Conservation (phyloP, 2,888 invertebrate genomes). For the Rutpela maculata region DNA sequence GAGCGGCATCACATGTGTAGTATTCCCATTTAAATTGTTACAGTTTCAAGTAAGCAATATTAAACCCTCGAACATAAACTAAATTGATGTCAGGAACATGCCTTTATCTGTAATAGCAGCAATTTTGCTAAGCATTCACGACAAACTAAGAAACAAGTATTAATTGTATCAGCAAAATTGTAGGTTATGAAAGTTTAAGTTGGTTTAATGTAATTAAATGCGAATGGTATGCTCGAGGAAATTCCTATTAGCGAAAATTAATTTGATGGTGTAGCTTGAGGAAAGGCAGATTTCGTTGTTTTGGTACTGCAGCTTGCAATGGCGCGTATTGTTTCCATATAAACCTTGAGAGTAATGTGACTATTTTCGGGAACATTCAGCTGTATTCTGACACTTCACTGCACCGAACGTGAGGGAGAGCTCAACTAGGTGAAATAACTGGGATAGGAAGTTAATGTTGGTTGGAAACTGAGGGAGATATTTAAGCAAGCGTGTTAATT, state of each 20-base stretch:
- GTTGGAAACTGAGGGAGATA: no score
- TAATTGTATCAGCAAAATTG: conserved; percentile 21
- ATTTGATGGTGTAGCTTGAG: conserved; percentile 22
- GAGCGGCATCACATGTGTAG: conserved; percentile 1
- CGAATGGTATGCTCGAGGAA: conserved; percentile 11
- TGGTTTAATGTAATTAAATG: conserved; percentile 33
- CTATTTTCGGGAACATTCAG: conserved; percentile 5
- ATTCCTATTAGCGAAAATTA: conserved; percentile 36
- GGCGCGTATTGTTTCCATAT: conserved; percentile 18
- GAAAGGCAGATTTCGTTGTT: conserved; percentile 2
- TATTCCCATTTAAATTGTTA: conserved; percentile 7
- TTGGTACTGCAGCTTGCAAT: conserved; percentile 14
- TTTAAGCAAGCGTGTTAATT: no score
- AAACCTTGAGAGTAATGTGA: conserved; percentile 5
- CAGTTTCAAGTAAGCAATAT: background rate
- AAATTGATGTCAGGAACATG: conserved; percentile 18
- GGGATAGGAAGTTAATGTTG: no score
- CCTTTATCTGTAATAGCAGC: conserved; percentile 29
- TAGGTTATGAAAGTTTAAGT: conserved; percentile 29
- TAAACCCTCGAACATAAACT: background rate
- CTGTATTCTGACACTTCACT: conserved; percentile 8
- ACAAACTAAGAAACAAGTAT: conserved; percentile 36
- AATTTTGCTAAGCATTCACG: conserved; percentile 37
- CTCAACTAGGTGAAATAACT: background rate
- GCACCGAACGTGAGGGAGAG: background rate